Evolutionary conservation across 2,888 invertebrate genomes (phyloP), one percentile per base, ranked within the genome.

Genomic region (Pecten maximus): DNA sequence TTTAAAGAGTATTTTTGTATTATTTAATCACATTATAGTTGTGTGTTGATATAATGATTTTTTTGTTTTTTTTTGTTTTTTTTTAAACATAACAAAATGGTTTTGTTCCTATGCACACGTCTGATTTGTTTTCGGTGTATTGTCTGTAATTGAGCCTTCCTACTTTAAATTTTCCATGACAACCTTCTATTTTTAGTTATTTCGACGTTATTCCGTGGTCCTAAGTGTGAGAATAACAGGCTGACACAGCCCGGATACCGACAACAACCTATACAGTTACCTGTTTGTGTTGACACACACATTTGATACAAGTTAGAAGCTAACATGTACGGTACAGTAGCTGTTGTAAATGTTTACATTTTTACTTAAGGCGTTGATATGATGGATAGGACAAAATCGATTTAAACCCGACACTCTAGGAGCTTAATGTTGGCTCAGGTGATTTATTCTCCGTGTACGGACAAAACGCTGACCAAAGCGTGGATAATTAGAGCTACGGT

Each of bases 351-450:
- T 74, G 74, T 74, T 74, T 74, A 74, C 74, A 28, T 74, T 74
- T 74, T 74, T 74, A 74, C 74, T 74, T 74, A 35, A 74, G 35
- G 74, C 28, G 35, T 8, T 74, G 74, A 74, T 35, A 74, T 74
- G 74, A 74, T 74, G 74, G 74, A 74, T 74, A 23, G 74, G 74
- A 35, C 74, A 10, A 74, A 74, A 74, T 74, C 74, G 74, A 74
- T 74, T 28, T 35, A 74, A 74, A 35, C 54, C 54, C 54, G 12
- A 54, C 54, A 54, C 35, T 74, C 74, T 28, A 35, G 74, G 74
- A 6, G 74, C 16, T 28, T 8, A 1, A 35, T 74, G 74, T 35
- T 10, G 35, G 74, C 35, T 35, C 35, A 74, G 74, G 74, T 74
- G 74, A 74, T 74, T 74, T 74, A 74, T 35, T 12, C 35, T 15